Evolutionary conservation across 2,888 invertebrate species (phyloP).

Genomic region (Iselma pallidipennis): DNA sequence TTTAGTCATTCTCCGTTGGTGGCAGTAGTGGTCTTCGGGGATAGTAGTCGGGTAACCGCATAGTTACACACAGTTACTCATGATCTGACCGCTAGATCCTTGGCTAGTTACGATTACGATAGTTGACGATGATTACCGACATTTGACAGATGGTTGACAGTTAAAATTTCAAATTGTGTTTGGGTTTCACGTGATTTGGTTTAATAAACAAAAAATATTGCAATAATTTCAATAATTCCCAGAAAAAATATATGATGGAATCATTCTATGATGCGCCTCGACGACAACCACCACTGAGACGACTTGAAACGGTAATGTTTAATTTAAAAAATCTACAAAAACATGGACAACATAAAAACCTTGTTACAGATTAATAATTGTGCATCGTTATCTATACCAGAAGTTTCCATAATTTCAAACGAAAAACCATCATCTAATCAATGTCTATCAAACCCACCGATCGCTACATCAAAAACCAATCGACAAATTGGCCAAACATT

Average conservation of each 20-base stretch:
- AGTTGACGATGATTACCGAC: too few relatives aligned
- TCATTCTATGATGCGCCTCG: constrained; percentile 52
- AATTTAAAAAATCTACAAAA: neutral
- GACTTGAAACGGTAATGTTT: constrained; percentile 36
- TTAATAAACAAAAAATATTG: neutral
- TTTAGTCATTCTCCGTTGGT: too few relatives aligned
- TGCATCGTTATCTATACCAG: neutral
- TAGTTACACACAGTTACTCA: too few relatives aligned
- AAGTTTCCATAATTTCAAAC: neutral
- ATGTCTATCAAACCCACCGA: neutral
- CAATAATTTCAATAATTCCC: neutral
- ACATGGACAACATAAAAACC: neutral
- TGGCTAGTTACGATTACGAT: too few relatives aligned
- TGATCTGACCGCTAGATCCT: too few relatives aligned
- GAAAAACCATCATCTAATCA: neutral
- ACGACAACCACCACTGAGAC: constrained; percentile 42
- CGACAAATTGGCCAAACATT: neutral
- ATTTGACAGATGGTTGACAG: too few relatives aligned
- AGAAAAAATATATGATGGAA: constrained; percentile 47
- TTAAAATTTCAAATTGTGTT: neutral
- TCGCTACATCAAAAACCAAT: neutral
- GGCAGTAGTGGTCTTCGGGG: too few relatives aligned
- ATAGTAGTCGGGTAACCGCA: too few relatives aligned
- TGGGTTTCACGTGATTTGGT: neutral
- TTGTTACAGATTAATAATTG: constrained; percentile 6